These are phyloP conservation scores for Aspiorhynchus laticeps DNA, from an alignment of 2,113 vertebrate genomes.

Conservation along the genomic window DNA sequence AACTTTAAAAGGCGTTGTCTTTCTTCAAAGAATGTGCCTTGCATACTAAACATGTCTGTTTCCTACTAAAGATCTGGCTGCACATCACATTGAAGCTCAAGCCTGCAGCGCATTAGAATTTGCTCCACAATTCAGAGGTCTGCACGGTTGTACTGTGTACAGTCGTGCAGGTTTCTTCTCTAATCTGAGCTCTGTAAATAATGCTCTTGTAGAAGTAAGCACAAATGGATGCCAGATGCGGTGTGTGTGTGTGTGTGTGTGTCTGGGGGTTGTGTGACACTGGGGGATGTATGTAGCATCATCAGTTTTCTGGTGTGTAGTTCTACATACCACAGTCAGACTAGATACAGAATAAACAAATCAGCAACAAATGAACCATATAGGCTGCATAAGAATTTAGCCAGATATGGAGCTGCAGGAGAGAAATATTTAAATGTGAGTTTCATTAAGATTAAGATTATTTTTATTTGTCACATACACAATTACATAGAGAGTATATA, in stretches of 20 bases:
- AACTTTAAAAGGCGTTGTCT: neutral
- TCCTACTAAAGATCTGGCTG: neutral
- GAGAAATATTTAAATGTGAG: neutral
- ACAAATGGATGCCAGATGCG: slow-evolving; percentile 18
- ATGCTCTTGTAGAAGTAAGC: neutral
- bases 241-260: neutral
- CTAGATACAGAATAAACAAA: slow-evolving; percentile 10
- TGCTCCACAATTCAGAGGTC: neutral
- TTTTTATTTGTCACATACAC: too few species aligned
- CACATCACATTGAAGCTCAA: neutral
- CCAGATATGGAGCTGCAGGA: neutral
- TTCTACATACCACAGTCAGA: neutral
- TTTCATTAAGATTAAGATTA: too few species aligned
- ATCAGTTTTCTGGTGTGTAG: neutral
- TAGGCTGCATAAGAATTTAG: neutral
- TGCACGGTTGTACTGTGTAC: neutral
- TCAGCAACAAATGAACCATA: neutral
- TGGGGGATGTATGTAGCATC: neutral
- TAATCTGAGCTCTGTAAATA: neutral
- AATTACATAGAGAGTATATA: too few species aligned
- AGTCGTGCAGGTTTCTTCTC: neutral
- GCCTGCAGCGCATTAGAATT: too few species aligned
- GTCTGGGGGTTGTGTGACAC: neutral
- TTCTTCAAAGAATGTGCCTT: neutral
- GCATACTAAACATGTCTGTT: neutral